Conservation (phyloP, 2,797 vertebrate species). For the Taenioides sp. region DNA sequence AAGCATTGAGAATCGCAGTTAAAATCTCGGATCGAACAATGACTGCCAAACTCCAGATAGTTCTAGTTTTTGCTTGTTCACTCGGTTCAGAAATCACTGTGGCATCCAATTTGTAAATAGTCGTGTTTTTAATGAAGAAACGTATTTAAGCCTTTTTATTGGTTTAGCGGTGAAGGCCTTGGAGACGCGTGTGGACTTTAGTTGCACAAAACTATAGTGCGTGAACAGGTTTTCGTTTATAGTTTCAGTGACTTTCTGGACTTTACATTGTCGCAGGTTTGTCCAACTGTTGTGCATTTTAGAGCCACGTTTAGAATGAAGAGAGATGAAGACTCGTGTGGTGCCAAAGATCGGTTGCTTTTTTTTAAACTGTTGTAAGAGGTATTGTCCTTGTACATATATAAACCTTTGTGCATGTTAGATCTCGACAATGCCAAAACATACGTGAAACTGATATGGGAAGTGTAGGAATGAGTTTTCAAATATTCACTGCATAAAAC, state of each 20-base stretch:
- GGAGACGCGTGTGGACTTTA: conserved; percentile 45
- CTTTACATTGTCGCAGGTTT: background rate
- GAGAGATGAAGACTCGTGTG: conserved; percentile 25
- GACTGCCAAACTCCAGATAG: conserved; percentile 34
- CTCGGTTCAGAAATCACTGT: conserved; percentile 68
- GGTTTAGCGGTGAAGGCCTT: conserved; percentile 40
- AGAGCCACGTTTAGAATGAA: conserved; percentile 20
- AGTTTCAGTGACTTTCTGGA: conserved; percentile 29
- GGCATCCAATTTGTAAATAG: conserved; percentile 68
- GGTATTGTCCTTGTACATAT: conserved; percentile 64
- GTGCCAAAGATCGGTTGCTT: conserved; percentile 61
- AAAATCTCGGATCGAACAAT: conserved; percentile 35
- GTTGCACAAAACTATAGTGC: conserved; percentile 37
- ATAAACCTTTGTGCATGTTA: conserved; percentile 53
- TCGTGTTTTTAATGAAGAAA: conserved; percentile 60
- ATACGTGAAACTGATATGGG: conserved; percentile 8
- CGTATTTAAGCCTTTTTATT: conserved; percentile 71
- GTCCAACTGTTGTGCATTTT: conserved; percentile 12
- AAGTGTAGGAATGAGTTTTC: background rate
- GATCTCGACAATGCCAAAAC: conserved; percentile 28
- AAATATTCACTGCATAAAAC: background rate
- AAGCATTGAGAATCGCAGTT: conserved; percentile 21
- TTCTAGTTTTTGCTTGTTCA: conserved; percentile 37
- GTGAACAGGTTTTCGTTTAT: conserved; percentile 30
- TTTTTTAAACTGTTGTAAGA: conserved; percentile 32